Evolutionary conservation across 2,888 invertebrate genomes (phyloP).

Genomic region (Axea sp.): DNA sequence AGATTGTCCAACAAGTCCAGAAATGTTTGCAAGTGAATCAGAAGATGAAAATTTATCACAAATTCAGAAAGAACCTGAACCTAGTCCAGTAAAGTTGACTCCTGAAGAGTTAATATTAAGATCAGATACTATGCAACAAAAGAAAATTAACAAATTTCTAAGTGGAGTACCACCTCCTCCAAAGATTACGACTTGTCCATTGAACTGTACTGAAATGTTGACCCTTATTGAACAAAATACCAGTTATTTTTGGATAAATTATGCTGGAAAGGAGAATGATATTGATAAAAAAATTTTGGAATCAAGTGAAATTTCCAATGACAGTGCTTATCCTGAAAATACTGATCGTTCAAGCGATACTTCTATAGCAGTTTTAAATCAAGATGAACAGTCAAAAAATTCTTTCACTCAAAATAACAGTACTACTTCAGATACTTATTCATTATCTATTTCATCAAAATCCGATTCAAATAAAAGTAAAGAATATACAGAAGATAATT

Average conservation of each 20-base stretch:
- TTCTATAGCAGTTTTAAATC: neutral
- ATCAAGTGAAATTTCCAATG: slow-evolving; percentile 69
- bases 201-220: slow-evolving; percentile 85
- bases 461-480: slow-evolving; percentile 53
- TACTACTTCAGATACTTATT: slow-evolving; percentile 44
- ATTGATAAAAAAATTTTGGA: slow-evolving; percentile 73
- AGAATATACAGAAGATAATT: slow-evolving; percentile 16
- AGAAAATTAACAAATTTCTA: slow-evolving; percentile 82
- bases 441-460: slow-evolving; percentile 42
- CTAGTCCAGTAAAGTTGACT: slow-evolving; percentile 64
- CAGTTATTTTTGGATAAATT: slow-evolving; percentile 79
- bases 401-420: slow-evolving; percentile 49
- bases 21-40: slow-evolving; percentile 74
- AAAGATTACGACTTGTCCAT: slow-evolving; percentile 85
- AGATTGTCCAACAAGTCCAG: slow-evolving; percentile 69
- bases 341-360: slow-evolving; percentile 18
- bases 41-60: slow-evolving; percentile 64
- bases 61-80: slow-evolving; percentile 6
- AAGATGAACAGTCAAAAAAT: slow-evolving; percentile 52
- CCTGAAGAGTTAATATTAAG: slow-evolving; percentile 69
- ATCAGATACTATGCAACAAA: slow-evolving; percentile 78
- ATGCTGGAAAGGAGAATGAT: slow-evolving; percentile 59
- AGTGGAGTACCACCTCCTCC: slow-evolving; percentile 88
- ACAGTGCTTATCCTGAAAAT: slow-evolving; percentile 54
- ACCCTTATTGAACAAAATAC: slow-evolving; percentile 82